Percentiles rank a stretch among this genome's conserved stretches.
Evolutionary conservation across 2,888 invertebrate genomes (phyloP).

Genomic region (Agrochola macilenta): DNA sequence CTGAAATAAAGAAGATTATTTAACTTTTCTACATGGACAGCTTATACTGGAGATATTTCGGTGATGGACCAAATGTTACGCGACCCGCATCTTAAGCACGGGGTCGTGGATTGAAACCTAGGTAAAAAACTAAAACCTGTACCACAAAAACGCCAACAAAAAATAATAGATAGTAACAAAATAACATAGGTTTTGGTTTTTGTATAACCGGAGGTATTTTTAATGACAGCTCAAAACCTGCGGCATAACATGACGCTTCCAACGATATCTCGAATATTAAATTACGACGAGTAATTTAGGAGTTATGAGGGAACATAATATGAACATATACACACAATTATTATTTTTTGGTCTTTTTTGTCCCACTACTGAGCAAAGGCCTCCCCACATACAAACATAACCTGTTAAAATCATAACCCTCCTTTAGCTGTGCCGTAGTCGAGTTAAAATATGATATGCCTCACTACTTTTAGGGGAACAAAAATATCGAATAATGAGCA

Average conservation of each 20-base stretch:
- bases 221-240: background rate
- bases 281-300: background rate
- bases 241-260: background rate
- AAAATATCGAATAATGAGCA: background rate
- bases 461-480: too few relatives aligned
- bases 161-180: background rate
- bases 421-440: background rate
- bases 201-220: background rate
- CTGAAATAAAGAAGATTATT: slow-evolving; percentile 4
- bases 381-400: background rate
- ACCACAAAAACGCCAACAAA: background rate
- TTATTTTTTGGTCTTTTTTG: too few relatives aligned
- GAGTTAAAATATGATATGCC: background rate
- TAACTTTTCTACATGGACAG: too few relatives aligned
- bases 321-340: too few relatives aligned
- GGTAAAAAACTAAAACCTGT: background rate
- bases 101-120: background rate
- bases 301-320: background rate
- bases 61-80: background rate
- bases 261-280: background rate
- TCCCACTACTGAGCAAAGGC: too few relatives aligned
- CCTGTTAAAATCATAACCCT: background rate
- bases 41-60: background rate
- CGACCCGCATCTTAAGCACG: too few relatives aligned
- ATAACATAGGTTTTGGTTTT: background rate